Conservation (phyloP, 2,113 vertebrate species). For the Tringa solitaria region DNA sequence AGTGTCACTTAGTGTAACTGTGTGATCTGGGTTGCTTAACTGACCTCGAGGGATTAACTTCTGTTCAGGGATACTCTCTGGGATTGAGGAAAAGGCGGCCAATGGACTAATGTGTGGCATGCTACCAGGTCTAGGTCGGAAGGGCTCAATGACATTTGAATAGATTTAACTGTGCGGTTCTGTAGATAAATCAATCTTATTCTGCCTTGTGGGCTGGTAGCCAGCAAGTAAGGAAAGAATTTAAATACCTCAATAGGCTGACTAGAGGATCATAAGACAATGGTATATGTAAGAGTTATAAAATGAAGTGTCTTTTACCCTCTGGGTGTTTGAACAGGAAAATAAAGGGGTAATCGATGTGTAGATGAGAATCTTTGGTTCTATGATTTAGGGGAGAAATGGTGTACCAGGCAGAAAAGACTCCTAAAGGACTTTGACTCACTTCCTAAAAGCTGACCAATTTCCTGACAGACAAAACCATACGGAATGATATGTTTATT, state of each 20-base stretch:
- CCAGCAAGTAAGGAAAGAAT: neutral
- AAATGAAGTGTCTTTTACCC: neutral
- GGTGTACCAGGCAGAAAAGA: neutral
- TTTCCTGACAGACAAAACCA: neutral
- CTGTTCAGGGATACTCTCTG: neutral
- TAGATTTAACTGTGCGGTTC: neutral
- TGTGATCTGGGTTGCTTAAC: constrained; percentile 11
- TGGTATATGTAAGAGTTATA: neutral
- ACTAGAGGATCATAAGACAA: neutral
- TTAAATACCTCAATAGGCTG: neutral
- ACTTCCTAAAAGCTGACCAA: neutral
- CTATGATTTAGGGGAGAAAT: neutral
- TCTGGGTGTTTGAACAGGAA: neutral
- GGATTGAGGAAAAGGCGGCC: neutral
- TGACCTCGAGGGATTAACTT: constrained; percentile 14
- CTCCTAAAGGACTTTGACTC: neutral
- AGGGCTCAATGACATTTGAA: neutral
- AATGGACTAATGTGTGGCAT: neutral
- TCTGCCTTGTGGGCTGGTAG: neutral
- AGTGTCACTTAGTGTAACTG: neutral
- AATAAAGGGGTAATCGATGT: neutral
- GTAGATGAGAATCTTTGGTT: neutral
- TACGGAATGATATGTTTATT: neutral
- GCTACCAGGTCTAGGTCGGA: neutral
- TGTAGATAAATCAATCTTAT: neutral